Percentiles rank a stretch among this genome's conserved stretches.
Evolutionary conservation across 2,888 invertebrate genomes (phyloP).

Genomic region (Caenorhabditis zanzibari): DNA sequence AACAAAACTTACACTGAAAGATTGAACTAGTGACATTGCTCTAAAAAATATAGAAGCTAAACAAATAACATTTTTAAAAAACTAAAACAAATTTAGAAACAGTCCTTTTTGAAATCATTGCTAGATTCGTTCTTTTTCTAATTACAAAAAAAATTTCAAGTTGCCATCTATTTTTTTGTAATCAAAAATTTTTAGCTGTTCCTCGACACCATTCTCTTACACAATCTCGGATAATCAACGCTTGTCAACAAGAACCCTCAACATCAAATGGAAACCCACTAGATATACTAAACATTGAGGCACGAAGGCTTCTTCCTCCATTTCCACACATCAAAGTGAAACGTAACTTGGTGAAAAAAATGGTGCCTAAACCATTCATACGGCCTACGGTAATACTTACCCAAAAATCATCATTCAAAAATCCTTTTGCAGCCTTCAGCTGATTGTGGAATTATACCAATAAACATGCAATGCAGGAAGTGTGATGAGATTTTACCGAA

Average conservation of each 20-base stretch:
- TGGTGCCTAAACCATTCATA: slow-evolving; percentile 41
- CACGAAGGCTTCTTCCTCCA: slow-evolving; percentile 9
- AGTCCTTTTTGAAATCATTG: too few relatives aligned
- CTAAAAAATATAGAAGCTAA: too few relatives aligned
- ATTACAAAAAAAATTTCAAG: too few relatives aligned
- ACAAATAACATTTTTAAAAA: too few relatives aligned
- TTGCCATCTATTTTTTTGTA: too few relatives aligned
- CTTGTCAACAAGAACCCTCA: slow-evolving; percentile 57
- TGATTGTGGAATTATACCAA: slow-evolving; percentile 65
- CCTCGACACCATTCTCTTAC: slow-evolving; percentile 21
- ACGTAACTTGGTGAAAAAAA: slow-evolving; percentile 48
- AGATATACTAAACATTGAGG: slow-evolving; percentile 8
- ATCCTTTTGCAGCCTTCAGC: slow-evolving; percentile 40
- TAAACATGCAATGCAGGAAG: slow-evolving; percentile 68
- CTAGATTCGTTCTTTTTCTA: too few relatives aligned
- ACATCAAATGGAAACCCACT: slow-evolving; percentile 43
- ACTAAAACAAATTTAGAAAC: too few relatives aligned
- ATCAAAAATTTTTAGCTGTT: slow-evolving; percentile 9
- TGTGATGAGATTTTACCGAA: slow-evolving; percentile 70
- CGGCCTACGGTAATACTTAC: slow-evolving; percentile 21
- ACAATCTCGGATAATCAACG: slow-evolving; percentile 20
- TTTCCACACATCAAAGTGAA: slow-evolving; percentile 30
- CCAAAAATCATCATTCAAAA: background rate
- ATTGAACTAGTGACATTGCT: too few relatives aligned
- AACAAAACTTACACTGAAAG: too few relatives aligned